A percentile compares a stretch with the other conserved stretches of the same genome.
These are phyloP conservation scores for Drosophila ogumai DNA, from an alignment of 1,140 invertebrate species.

Conservation along the genomic window DNA sequence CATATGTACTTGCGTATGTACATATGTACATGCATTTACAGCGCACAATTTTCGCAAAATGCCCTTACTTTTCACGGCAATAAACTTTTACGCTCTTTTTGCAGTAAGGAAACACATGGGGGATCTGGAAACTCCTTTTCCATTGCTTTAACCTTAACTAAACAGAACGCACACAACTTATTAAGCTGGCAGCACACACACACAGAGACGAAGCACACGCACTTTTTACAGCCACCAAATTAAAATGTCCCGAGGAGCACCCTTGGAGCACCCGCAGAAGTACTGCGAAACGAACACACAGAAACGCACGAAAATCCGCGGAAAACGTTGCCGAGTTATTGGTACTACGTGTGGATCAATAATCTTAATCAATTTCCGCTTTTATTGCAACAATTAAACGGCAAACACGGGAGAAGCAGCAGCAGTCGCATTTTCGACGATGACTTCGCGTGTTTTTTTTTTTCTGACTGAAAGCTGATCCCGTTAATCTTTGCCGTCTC, in stretches of 20 bases:
- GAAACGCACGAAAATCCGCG: not conserved
- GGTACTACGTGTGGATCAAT: slow-evolving; percentile 21
- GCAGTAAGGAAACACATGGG: not conserved
- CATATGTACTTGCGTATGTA: not conserved
- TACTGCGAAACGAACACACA: not conserved
- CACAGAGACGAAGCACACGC: not conserved
- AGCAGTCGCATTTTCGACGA: slow-evolving; percentile 2
- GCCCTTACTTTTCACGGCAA: slow-evolving; percentile 24
- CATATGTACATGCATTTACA: not conserved
- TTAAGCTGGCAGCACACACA: slow-evolving; percentile 7
- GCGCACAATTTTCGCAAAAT: not conserved
- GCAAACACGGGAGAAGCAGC: slow-evolving; percentile 7
- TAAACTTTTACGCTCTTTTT: slow-evolving; percentile 18
- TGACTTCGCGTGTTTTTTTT: not conserved
- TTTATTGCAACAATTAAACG: slow-evolving; percentile 24
- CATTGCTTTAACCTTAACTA: slow-evolving; percentile 38
- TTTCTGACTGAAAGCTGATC: not conserved
- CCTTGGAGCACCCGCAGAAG: not conserved
- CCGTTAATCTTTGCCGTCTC: not conserved
- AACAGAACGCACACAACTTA: slow-evolving; percentile 17
- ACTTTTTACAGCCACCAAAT: slow-evolving; percentile 5
- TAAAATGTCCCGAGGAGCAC: slow-evolving; percentile 3
- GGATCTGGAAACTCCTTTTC: not conserved
- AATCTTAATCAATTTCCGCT: slow-evolving; percentile 21
- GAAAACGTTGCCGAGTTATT: slow-evolving; percentile 9